phyloP scores from a whole-genome alignment of 2,113 vertebrate genomes.

The Plecturocebus donacophilus region DNA sequence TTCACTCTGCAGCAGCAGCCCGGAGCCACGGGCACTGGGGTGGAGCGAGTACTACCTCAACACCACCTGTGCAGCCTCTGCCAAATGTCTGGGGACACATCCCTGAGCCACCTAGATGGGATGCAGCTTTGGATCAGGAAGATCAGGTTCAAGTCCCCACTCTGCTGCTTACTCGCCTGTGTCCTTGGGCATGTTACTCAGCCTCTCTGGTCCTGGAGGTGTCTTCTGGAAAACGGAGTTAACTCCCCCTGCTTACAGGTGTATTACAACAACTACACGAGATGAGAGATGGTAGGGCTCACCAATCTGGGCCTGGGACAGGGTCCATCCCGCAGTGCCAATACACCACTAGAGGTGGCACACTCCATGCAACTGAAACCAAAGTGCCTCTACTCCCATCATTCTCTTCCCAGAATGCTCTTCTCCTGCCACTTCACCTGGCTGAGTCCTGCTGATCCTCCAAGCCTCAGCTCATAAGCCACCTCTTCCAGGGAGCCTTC shows the following conservation, averaged over 20 bases:
- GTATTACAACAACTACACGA: neutral
- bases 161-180: neutral
- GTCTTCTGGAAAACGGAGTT: neutral
- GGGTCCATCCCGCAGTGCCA: neutral
- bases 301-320: neutral
- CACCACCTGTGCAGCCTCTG: neutral
- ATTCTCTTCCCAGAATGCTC: neutral
- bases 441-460: neutral
- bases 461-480: neutral
- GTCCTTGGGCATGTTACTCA: neutral
- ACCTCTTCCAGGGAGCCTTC: slow-evolving; percentile 32
- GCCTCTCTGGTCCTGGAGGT: neutral
- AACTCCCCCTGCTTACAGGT: neutral
- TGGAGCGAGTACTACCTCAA: neutral
- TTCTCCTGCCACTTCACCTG: neutral
- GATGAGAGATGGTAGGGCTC: neutral
- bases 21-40: fast-evolving
- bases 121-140: neutral
- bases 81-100: neutral
- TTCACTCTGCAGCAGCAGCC: neutral
- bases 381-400: neutral
- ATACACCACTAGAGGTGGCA: neutral
- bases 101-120: neutral
- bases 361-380: too few species aligned
- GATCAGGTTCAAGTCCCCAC: neutral